A percentile compares a stretch with the other conserved stretches of the same genome.
phyloP scores from a whole-genome alignment of 2,888 invertebrate species.

The Thymelicus lineola region DNA sequence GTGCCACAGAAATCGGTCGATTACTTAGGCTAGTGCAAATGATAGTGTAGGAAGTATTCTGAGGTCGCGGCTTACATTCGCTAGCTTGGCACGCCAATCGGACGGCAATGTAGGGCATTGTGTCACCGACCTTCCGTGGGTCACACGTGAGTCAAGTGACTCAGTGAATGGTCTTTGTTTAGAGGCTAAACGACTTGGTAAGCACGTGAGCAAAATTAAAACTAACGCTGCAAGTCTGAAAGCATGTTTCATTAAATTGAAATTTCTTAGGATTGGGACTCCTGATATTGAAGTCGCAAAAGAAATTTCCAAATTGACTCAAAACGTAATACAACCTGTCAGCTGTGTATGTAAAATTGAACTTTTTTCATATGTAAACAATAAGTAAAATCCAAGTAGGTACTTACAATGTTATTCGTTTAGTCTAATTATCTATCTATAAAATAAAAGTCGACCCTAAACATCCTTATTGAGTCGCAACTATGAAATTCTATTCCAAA shows the following conservation, averaged over 20 bases:
- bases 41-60: slow-evolving; percentile 31
- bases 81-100: slow-evolving; percentile 28
- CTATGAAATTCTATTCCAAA: too few species aligned
- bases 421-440: too few species aligned
- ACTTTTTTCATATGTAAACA: too few species aligned
- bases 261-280: not conserved
- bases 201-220: slow-evolving; percentile 21
- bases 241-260: not conserved
- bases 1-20: not conserved
- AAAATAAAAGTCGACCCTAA: too few species aligned
- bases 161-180: slow-evolving; percentile 36
- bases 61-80: slow-evolving; percentile 24
- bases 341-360: too few species aligned
- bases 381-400: too few species aligned
- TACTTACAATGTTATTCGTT: too few species aligned
- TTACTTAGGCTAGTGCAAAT: not conserved
- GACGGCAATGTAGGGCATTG: slow-evolving; percentile 41
- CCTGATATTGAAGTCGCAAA: not conserved
- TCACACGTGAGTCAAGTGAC: slow-evolving; percentile 37
- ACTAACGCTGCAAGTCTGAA: slow-evolving; percentile 8
- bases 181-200: slow-evolving; percentile 16
- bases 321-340: too few species aligned
- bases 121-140: slow-evolving; percentile 39
- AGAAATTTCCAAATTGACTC: too few species aligned
- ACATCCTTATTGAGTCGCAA: too few species aligned